Base-by-base conservation (phyloP, 2,888 invertebrate genomes). In the Camponotus fellah region DNA sequence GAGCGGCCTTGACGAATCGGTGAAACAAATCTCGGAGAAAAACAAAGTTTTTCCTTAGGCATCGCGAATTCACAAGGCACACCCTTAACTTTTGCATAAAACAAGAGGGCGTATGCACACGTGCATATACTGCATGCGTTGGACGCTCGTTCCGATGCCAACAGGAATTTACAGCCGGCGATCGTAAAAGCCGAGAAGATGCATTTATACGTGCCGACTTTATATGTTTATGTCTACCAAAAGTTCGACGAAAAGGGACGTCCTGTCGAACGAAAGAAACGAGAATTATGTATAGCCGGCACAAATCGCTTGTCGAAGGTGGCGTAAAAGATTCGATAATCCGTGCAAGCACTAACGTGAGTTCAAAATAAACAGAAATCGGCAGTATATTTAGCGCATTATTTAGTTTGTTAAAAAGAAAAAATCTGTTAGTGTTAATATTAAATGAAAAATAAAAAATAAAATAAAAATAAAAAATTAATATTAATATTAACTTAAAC, bases 121-220 rank as follows among this genome's bases (percentile, higher is more conserved):
- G 87, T 26, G 26, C 84, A 82, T 84, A 85, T 86, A 37, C 85
- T 43, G 49, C 65, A 17, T 43, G 34, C 43, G 58, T 46, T 58
- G 66, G n/a, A 53, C 66, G 87, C 82, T 66, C 89, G 87, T 89
- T 87, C 76, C 88, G 87, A 89, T 87, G 86, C 88, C 82, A 76
- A 72, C 84, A 82, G 89, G 85, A 90, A 88, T 90, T 90, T 89
- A 90, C 88, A 84, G 83, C 85, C 90, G 68, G 58, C 79, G 86
- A 89, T 90, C 90, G 90, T 90, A 90, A 90, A 90, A 84, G 62
- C 82, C 79, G 86, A 72, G 72, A 85, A 86, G 90, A 90, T 89
- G 90, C 89, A 86, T 90, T 89, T 86, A 89, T 83, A 86, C 89
- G 85, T 76, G 84, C 68, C 86, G 86, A 88, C 90, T 90, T 90